Percentiles rank a stretch among this genome's conserved stretches.
These are phyloP conservation scores for Lepisosteus osseus DNA, from an alignment of 2,113 vertebrate species.

Conservation along the genomic window DNA sequence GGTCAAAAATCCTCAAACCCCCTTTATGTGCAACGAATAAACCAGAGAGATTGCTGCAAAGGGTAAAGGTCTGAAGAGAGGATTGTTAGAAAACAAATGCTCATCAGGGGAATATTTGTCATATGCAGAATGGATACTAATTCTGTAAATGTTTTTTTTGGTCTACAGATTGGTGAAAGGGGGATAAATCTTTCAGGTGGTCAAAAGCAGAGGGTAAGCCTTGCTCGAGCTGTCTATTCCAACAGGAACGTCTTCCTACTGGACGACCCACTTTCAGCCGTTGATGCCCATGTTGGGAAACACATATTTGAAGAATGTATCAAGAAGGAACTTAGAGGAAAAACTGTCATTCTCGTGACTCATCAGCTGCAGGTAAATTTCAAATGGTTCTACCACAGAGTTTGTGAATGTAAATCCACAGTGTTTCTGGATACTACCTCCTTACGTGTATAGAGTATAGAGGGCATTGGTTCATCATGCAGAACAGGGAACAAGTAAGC, in stretches of 20 bases:
- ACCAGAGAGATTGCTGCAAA: no score
- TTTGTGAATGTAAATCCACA: no score
- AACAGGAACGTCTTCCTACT: slow-evolving; percentile 67
- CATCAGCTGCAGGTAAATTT: slow-evolving; percentile 71
- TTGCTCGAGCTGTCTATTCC: slow-evolving; percentile 69
- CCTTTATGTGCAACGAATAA: no score
- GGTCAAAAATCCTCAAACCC: no score
- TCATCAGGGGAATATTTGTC: no score
- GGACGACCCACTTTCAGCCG: slow-evolving; percentile 72
- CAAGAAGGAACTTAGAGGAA: slow-evolving; percentile 60
- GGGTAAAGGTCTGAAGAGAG: no score
- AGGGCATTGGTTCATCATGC: no score
- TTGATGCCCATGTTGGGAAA: slow-evolving; percentile 70
- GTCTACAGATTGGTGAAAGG: slow-evolving; percentile 64
- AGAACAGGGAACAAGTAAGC: no score
- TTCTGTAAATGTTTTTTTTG: background rate
- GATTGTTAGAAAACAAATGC: no score
- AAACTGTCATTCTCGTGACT: slow-evolving; percentile 68
- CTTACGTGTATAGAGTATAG: no score
- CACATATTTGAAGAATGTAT: slow-evolving; percentile 73
- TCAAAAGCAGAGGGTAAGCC: slow-evolving; percentile 72
- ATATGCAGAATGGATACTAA: no score
- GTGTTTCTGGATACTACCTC: no score
- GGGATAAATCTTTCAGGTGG: slow-evolving; percentile 73
- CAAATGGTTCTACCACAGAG: background rate